Conservation (phyloP, 2,113 vertebrate genomes). For the Laterallus jamaicensis region DNA sequence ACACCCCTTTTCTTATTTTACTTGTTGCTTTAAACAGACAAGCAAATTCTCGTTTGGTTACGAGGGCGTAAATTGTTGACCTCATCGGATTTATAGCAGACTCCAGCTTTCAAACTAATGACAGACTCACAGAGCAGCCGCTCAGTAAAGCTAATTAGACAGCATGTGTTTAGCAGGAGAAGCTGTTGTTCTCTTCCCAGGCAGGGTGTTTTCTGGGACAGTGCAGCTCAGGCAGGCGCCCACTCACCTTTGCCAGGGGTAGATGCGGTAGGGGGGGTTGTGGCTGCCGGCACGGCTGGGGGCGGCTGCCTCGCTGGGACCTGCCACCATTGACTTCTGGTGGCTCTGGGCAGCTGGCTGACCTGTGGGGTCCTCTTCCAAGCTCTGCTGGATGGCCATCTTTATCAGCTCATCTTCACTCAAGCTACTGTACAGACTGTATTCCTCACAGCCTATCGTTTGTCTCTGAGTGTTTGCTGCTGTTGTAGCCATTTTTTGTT, state of each 20-base stretch:
- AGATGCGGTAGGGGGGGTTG: slow-evolving; percentile 60
- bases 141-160: background rate
- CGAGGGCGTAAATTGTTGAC: background rate
- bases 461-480: slow-evolving; percentile 48
- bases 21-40: background rate
- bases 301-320: background rate
- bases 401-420: slow-evolving; percentile 90
- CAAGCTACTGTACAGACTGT: slow-evolving; percentile 87
- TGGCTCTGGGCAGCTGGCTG: slow-evolving; percentile 40
- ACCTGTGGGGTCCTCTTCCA: slow-evolving; percentile 67
- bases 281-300: background rate
- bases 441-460: slow-evolving; percentile 81
- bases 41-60: background rate
- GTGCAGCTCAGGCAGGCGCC: fast-evolving
- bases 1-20: background rate
- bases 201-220: background rate
- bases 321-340: slow-evolving; percentile 13
- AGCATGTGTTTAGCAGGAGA: background rate
- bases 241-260: slow-evolving; percentile 77
- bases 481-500: slow-evolving; percentile 45
- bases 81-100: slow-evolving; percentile 8
- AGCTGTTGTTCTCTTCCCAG: background rate
- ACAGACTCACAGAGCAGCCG: background rate
- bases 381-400: slow-evolving; percentile 90
- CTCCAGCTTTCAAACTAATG: background rate